phyloP scores from a whole-genome alignment of 2,113 vertebrate genomes.

The Mystacornis crossleyi region DNA sequence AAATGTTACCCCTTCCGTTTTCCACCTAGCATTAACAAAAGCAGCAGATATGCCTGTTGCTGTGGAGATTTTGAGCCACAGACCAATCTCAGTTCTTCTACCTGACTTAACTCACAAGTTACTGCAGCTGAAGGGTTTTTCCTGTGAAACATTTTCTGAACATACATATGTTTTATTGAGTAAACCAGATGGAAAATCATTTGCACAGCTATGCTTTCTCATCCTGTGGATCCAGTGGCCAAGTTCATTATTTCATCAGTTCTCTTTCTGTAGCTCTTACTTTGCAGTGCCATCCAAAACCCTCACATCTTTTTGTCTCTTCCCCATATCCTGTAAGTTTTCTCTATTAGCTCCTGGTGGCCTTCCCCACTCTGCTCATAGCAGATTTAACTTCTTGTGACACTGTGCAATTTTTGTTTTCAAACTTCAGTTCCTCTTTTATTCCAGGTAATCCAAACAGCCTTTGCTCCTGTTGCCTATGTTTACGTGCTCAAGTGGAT shows the following conservation, averaged over 20 bases:
- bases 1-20: background rate
- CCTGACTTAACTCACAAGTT: conserved; percentile 38
- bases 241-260: background rate
- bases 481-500: fast-evolving
- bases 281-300: background rate
- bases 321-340: background rate
- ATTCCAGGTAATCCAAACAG: background rate
- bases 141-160: background rate
- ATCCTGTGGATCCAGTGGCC: background rate
- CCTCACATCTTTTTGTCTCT: background rate
- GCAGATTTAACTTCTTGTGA: background rate
- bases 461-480: background rate
- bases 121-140: conserved; percentile 52
- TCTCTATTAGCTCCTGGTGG: background rate
- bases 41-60: background rate
- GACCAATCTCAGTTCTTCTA: background rate
- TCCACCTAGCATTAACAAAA: background rate
- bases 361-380: background rate
- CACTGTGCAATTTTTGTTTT: background rate
- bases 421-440: background rate
- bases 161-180: background rate
- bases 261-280: background rate
- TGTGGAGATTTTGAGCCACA: background rate
- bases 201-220: conserved; percentile 32
- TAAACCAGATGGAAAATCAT: conserved; percentile 40